A percentile compares a stretch with the other conserved stretches of the same genome.
Conservation (phyloP, 1,140 invertebrate genomes). For the Tetragonula clypearis region DNA sequence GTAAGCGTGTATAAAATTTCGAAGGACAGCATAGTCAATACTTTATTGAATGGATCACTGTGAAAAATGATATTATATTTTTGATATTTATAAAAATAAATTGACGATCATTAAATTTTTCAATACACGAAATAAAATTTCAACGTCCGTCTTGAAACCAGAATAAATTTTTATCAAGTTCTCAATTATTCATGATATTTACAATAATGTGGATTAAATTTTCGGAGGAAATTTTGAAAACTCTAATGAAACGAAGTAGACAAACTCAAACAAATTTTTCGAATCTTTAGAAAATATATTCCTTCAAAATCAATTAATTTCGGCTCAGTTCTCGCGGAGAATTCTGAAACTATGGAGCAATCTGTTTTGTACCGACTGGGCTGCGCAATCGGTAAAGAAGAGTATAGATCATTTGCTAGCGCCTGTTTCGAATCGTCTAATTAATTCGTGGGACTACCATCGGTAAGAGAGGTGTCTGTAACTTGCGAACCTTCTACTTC, state of each 20-base stretch:
- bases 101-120: not conserved
- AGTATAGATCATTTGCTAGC: constrained; percentile 20
- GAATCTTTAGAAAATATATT: not conserved
- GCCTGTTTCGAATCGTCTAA: not conserved
- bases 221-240: not conserved
- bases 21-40: not conserved
- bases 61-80: not conserved
- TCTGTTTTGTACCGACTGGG: not conserved
- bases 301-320: not conserved
- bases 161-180: not conserved
- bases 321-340: not conserved
- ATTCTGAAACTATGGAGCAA: not conserved
- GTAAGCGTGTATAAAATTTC: not conserved
- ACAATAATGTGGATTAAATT: not conserved
- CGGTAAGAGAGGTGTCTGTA: constrained; percentile 16
- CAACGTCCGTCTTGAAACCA: too few species aligned
- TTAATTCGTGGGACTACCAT: not conserved
- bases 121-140: not conserved
- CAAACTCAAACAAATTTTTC: not conserved
- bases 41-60: not conserved
- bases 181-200: too few species aligned
- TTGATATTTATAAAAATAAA: not conserved
- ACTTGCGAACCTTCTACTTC: not conserved
- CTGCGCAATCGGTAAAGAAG: not conserved
- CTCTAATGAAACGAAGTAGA: not conserved